These are phyloP conservation scores for Champsocephalus gunnari DNA, from an alignment of 2,797 vertebrate species.

Conservation along the genomic window DNA sequence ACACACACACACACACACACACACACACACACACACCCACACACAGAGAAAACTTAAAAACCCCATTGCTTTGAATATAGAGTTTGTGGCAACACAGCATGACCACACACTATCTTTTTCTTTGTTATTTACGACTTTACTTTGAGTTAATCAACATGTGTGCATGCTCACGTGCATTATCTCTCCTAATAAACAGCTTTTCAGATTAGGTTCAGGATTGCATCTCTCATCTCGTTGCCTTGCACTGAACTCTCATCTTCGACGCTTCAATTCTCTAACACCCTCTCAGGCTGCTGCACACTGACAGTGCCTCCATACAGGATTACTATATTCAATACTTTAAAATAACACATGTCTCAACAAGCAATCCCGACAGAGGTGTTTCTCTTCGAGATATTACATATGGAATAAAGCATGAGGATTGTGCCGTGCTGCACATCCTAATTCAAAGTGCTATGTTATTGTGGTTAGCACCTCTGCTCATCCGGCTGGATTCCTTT, in stretches of 20 bases:
- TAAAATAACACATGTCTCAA: constrained; percentile 55
- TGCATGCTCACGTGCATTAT: not conserved
- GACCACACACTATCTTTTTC: not conserved
- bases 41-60: constrained; percentile 3
- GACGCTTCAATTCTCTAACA: constrained; percentile 35
- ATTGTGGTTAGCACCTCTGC: constrained; percentile 52
- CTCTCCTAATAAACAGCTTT: constrained; percentile 33
- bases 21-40: not conserved
- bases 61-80: constrained; percentile 19
- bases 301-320: constrained; percentile 25
- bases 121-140: constrained; percentile 13
- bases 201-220: constrained; percentile 26
- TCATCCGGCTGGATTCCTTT: constrained; percentile 24
- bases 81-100: not conserved
- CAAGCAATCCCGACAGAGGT: constrained; percentile 57
- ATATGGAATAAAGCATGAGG: constrained; percentile 47
- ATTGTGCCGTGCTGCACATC: constrained; percentile 15
- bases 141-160: not conserved
- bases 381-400: constrained; percentile 39
- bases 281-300: constrained; percentile 23
- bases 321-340: constrained; percentile 57
- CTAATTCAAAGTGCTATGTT: constrained; percentile 53
- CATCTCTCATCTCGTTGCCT: constrained; percentile 17
- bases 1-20: constrained; percentile 23
- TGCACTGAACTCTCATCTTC: constrained; percentile 33